Percentiles rank a stretch among this genome's conserved stretches.
phyloP scores from a whole-genome alignment of 2,888 invertebrate species.

The Sarcophaga rosellei region DNA sequence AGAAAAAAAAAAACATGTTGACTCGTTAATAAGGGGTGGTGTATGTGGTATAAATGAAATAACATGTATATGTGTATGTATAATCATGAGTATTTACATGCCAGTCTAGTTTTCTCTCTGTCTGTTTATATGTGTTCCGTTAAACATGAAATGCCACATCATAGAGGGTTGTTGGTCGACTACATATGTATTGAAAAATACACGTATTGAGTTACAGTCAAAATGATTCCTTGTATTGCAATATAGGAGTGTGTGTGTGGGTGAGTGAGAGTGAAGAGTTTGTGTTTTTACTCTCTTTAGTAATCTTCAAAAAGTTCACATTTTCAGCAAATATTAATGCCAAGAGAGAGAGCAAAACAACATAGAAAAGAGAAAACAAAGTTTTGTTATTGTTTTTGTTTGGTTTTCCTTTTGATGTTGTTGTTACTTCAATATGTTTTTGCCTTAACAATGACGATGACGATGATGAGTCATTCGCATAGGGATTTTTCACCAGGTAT shows the following conservation, averaged over 20 bases:
- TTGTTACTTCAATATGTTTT: background rate
- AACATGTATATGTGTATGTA: background rate
- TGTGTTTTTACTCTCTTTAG: background rate
- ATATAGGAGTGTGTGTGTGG: background rate
- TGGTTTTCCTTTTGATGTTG: background rate
- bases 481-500: background rate
- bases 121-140: background rate
- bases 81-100: background rate
- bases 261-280: background rate
- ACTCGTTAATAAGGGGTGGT: conserved; percentile 67
- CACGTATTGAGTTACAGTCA: no score
- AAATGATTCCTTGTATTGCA: background rate
- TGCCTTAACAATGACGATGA: background rate
- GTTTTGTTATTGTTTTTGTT: conserved; percentile 15
- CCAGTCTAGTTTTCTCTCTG: conserved; percentile 10
- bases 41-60: conserved; percentile 5
- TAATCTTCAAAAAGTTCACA: conserved; percentile 29
- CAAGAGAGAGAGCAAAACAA: background rate
- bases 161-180: conserved; percentile 35
- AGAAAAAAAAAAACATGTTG: conserved; percentile 57
- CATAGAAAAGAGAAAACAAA: conserved; percentile 12
- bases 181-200: conserved; percentile 22
- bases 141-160: conserved; percentile 20
- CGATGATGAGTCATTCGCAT: background rate
- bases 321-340: conserved; percentile 3